Base-by-base conservation (phyloP, 1,140 invertebrate species). In the Telenomus remus region DNA sequence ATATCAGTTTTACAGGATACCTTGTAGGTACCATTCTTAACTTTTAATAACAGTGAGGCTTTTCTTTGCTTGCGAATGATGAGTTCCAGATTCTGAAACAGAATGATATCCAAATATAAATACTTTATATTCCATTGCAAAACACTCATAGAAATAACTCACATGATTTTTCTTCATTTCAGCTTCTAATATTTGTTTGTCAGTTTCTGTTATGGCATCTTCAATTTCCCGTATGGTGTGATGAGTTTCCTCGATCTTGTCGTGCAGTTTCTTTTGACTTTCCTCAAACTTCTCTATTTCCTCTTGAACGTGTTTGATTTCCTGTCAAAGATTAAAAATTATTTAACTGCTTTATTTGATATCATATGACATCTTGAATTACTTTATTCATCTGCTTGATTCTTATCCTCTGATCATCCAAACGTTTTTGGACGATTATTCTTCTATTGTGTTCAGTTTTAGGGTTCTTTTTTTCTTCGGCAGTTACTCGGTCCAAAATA, bases 11-110 rank as follows among this genome's bases (percentile, higher is more conserved):
- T 89, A 48, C 85, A 87, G 7, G 88, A 76, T 53, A 88, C 81
- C 71, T 87, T 88, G 35, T 91, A 89, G 39, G 81, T 74, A 2
- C 87, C 81, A 13, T 77, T 86, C 70, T 87, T 87, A 0, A 92
- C 76, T 15, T 90, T 89, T 14, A 88, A 82, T 47, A 91, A 89
- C 13, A 90, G 82, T 59, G 89, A 89, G 0, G 89, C 85, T 76
- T 90, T 91, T 35, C 88, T 88, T 77, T 93, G 92, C 68, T 90
- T 89, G n/a, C 90, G 85, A 5, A 92, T 82, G 10, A 92, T 82
- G 46, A 89, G 80, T 76, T 92, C 91, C 9, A 92, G 86, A 74
- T 91, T 92, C 85, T 91, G 76, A 81, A 74, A 76, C 57, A 60
- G 61, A 44, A 12, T n/a, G n/a, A n/a, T n/a, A n/a, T n/a, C n/a